Evolutionary conservation across 2,888 invertebrate genomes (phyloP).

Genomic region (Mythimna loreyi): DNA sequence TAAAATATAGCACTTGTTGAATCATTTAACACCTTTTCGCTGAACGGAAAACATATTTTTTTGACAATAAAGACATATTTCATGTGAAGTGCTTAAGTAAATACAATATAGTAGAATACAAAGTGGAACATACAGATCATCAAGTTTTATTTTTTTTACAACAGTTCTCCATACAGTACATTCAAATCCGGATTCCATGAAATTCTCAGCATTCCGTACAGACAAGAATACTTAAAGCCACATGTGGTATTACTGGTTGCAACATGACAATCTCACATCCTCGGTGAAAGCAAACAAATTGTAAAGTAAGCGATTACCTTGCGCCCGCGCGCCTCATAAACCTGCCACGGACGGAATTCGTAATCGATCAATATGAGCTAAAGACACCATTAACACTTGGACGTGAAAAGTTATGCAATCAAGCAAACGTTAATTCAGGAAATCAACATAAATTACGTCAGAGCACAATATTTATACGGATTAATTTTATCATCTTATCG

Average conservation of each 20-base stretch:
- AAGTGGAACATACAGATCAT: constrained; percentile 6
- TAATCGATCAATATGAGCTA: constrained; percentile 50
- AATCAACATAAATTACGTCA: constrained; percentile 24
- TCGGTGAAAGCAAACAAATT: constrained; percentile 87
- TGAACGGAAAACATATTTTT: constrained; percentile 9
- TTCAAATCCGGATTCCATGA: constrained; percentile 22
- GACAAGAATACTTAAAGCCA: constrained; percentile 70
- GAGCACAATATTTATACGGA: constrained; percentile 13
- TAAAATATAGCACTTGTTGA: constrained; percentile 18
- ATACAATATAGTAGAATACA: no score
- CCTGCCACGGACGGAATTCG: constrained; percentile 45
- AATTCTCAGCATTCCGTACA: constrained; percentile 61
- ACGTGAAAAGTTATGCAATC: constrained; percentile 38
- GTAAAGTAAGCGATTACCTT: constrained; percentile 75
- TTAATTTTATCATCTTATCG: constrained; percentile 44
- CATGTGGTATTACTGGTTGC: constrained; percentile 76
- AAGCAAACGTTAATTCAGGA: constrained; percentile 22
- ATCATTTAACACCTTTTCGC: constrained; percentile 26
- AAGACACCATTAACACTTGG: constrained; percentile 46
- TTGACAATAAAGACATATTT: background rate
- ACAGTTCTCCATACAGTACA: constrained; percentile 10
- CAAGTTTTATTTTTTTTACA: constrained; percentile 1
- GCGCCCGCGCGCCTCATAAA: constrained; percentile 59
- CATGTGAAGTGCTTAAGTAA: background rate
- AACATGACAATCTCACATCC: constrained; percentile 75